Evolutionary conservation across 2,113 vertebrate genomes (phyloP).

Genomic region (Proterorhinus semilunaris): DNA sequence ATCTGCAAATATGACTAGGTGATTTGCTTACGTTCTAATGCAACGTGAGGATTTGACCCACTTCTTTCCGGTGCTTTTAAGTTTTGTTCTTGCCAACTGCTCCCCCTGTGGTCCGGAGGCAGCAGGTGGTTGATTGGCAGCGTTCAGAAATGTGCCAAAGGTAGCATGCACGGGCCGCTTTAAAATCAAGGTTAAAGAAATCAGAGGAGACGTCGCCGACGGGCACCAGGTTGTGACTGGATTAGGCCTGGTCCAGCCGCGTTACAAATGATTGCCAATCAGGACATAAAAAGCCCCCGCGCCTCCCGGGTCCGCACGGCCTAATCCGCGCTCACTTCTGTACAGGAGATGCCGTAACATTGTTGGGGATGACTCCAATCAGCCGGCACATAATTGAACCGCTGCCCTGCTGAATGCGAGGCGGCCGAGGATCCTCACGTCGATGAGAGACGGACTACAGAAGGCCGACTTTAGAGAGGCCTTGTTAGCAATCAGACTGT

Average conservation of each 20-base stretch:
- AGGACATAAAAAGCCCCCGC: slow-evolving; percentile 51
- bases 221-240: slow-evolving; percentile 39
- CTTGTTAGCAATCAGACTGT: not conserved
- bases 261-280: slow-evolving; percentile 66
- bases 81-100: slow-evolving; percentile 16
- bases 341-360: slow-evolving; percentile 55
- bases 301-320: slow-evolving; percentile 51
- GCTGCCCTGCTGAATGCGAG: slow-evolving; percentile 55
- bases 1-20: no score
- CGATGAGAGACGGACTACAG: slow-evolving; percentile 43
- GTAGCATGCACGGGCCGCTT: slow-evolving; percentile 24
- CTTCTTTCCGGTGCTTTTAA: not conserved
- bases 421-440: slow-evolving; percentile 51
- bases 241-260: slow-evolving; percentile 58
- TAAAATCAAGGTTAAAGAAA: slow-evolving; percentile 57
- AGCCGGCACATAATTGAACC: slow-evolving; percentile 58
- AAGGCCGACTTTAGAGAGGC: slow-evolving; percentile 11
- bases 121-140: slow-evolving; percentile 39
- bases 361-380: slow-evolving; percentile 62
- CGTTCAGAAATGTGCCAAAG: slow-evolving; percentile 20
- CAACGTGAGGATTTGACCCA: not conserved
- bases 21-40: not conserved
- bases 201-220: slow-evolving; percentile 46
- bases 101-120: slow-evolving; percentile 28
- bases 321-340: slow-evolving; percentile 46